Conservation (phyloP, 2,888 invertebrate species). For the Pandemis corylana region DNA sequence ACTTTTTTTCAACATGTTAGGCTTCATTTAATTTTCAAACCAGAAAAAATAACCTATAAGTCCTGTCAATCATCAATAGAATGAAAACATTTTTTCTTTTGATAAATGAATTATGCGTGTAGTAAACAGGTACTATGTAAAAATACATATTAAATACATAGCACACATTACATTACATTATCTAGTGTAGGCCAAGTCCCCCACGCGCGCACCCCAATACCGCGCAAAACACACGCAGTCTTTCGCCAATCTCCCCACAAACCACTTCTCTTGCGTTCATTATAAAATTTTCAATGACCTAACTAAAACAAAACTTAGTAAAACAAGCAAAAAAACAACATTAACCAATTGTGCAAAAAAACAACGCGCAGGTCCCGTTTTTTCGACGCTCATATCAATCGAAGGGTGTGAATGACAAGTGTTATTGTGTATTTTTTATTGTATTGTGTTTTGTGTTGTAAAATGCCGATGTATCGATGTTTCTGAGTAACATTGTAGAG, state of each 20-base stretch:
- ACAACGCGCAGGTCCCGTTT: slow-evolving; percentile 42
- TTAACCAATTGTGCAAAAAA: slow-evolving; percentile 47
- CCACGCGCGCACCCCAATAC: slow-evolving; percentile 72
- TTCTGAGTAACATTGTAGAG: slow-evolving; percentile 59
- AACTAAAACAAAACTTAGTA: slow-evolving; percentile 21
- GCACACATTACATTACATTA: slow-evolving; percentile 32
- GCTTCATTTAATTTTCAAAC: no score
- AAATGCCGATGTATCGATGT: slow-evolving; percentile 60
- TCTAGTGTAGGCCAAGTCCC: slow-evolving; percentile 61
- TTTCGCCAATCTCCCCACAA: slow-evolving; percentile 70
- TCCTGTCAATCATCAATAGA: not conserved
- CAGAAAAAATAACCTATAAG: no score
- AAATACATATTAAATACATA: slow-evolving; percentile 27
- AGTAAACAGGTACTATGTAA: slow-evolving; percentile 6
- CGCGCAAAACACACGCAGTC: slow-evolving; percentile 74
- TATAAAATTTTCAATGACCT: slow-evolving; percentile 50
- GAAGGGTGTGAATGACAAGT: slow-evolving; percentile 47
- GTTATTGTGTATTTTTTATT: slow-evolving; percentile 55
- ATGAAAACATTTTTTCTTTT: not conserved
- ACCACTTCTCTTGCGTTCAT: slow-evolving; percentile 61
- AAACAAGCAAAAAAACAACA: not conserved
- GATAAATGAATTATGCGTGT: not conserved
- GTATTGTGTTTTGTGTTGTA: slow-evolving; percentile 49
- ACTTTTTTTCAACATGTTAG: no score
- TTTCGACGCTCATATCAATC: slow-evolving; percentile 32